Evolutionary conservation across 2,888 invertebrate genomes (phyloP).

Genomic region (Agrotis ipsilon): DNA sequence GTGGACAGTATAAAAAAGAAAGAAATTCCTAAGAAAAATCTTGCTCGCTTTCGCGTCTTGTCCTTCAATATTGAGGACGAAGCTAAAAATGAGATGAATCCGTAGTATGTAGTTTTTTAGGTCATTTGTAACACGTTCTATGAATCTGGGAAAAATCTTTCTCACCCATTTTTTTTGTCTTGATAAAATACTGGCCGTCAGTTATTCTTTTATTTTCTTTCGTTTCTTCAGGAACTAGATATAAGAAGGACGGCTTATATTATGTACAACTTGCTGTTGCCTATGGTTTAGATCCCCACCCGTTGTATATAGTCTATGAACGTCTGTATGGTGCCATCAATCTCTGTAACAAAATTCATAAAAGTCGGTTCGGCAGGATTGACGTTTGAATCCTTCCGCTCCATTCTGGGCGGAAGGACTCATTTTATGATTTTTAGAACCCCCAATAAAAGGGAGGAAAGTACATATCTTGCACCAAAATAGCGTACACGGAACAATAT

Average conservation of each 20-base stretch:
- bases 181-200: conserved; percentile 7
- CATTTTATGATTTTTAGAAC: too few relatives aligned
- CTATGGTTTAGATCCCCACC: too few relatives aligned
- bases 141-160: conserved; percentile 17
- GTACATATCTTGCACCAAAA: conserved; percentile 2
- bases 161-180: not conserved
- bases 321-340: too few relatives aligned
- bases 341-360: too few relatives aligned
- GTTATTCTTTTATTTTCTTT: conserved; percentile 8
- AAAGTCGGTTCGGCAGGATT: too few relatives aligned
- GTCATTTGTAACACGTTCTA: conserved; percentile 34
- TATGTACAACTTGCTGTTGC: too few relatives aligned
- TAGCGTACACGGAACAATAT: conserved; percentile 24
- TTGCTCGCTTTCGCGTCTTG: conserved; percentile 33
- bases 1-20: conserved; percentile 31
- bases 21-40: conserved; percentile 50
- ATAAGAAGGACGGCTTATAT: not conserved
- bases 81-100: conserved; percentile 39
- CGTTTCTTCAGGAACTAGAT: too few relatives aligned
- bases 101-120: conserved; percentile 30
- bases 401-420: too few relatives aligned
- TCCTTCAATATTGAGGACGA: conserved; percentile 33
- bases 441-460: too few relatives aligned
- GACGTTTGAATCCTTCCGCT: too few relatives aligned
- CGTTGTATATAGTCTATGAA: too few relatives aligned